Conservation (phyloP, 2,888 invertebrate genomes). For the Drosophila lutescens region DNA sequence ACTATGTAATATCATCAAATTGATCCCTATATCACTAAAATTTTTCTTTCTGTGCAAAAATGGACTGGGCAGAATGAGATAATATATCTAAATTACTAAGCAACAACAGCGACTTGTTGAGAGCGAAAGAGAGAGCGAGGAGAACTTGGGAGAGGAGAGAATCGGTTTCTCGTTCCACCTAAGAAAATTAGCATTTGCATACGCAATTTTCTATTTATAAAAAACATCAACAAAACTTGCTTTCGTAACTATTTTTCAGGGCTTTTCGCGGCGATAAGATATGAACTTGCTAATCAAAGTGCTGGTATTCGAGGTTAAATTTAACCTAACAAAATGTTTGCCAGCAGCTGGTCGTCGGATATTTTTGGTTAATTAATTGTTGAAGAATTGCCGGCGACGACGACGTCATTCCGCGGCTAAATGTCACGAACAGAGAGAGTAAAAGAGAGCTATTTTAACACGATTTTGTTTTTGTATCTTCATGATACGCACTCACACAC, state of each 20-base stretch:
- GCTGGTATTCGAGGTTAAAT: slow-evolving; percentile 16
- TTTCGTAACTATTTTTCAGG: slow-evolving; percentile 43
- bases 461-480: slow-evolving; percentile 35
- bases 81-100: slow-evolving; percentile 68
- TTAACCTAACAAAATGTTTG: slow-evolving; percentile 37
- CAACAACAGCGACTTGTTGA: slow-evolving; percentile 77
- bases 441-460: slow-evolving; percentile 60
- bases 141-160: slow-evolving; percentile 5
- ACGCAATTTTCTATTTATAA: slow-evolving; percentile 83
- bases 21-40: not conserved
- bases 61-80: slow-evolving; percentile 62
- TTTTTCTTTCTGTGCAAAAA: slow-evolving; percentile 60
- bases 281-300: slow-evolving; percentile 21
- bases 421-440: slow-evolving; percentile 54
- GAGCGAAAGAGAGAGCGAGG: slow-evolving; percentile 8
- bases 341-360: slow-evolving; percentile 26
- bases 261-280: slow-evolving; percentile 30
- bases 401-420: slow-evolving; percentile 51
- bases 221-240: slow-evolving; percentile 58
- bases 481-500: slow-evolving; percentile 42
- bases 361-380: slow-evolving; percentile 36
- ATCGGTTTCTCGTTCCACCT: slow-evolving; percentile 25
- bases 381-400: slow-evolving; percentile 39
- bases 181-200: slow-evolving; percentile 77
- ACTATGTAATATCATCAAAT: not conserved